Percentiles rank a stretch among this genome's conserved stretches.
Conservation (phyloP, 2,797 vertebrate genomes). For the Gambelia wislizenii region DNA sequence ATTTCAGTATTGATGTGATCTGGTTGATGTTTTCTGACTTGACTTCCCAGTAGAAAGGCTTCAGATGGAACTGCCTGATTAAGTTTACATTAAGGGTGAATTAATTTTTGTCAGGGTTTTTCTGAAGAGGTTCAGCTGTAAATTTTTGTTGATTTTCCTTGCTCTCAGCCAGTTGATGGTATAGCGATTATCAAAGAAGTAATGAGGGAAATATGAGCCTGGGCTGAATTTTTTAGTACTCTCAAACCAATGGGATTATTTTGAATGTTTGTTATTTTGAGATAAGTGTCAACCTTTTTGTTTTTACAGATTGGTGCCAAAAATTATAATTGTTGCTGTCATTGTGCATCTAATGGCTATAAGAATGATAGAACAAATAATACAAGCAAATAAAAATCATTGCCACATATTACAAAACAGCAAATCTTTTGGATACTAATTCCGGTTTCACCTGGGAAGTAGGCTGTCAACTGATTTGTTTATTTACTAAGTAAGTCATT, state of each 20-base stretch:
- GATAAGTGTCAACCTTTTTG: slow-evolving; percentile 25
- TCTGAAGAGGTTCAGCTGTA: slow-evolving; percentile 19
- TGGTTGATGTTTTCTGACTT: slow-evolving; percentile 44
- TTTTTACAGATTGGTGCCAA: slow-evolving; percentile 2
- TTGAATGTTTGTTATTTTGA: slow-evolving; percentile 34
- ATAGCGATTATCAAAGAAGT: slow-evolving; percentile 24
- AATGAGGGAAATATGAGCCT: not conserved
- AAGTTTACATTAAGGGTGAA: not conserved
- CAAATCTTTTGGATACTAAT: not conserved
- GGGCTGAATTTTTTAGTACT: slow-evolving; percentile 38
- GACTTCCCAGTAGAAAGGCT: slow-evolving; percentile 23
- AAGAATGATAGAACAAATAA: slow-evolving; percentile 11
- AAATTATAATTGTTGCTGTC: not conserved
- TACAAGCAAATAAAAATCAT: not conserved
- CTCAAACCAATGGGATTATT: not conserved
- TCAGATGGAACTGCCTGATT: slow-evolving; percentile 24
- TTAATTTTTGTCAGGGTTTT: slow-evolving; percentile 24
- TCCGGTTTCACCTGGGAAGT: not conserved
- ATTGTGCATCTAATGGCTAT: not conserved
- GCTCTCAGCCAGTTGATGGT: slow-evolving; percentile 19
- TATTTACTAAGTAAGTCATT: too few relatives aligned
- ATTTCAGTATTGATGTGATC: slow-evolving; percentile 9
- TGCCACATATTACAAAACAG: not conserved
- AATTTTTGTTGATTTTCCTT: slow-evolving; percentile 45
- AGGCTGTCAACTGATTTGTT: too few relatives aligned